Conservation (phyloP, 2,797 vertebrate species). For the Sebastes iracundus region DNA sequence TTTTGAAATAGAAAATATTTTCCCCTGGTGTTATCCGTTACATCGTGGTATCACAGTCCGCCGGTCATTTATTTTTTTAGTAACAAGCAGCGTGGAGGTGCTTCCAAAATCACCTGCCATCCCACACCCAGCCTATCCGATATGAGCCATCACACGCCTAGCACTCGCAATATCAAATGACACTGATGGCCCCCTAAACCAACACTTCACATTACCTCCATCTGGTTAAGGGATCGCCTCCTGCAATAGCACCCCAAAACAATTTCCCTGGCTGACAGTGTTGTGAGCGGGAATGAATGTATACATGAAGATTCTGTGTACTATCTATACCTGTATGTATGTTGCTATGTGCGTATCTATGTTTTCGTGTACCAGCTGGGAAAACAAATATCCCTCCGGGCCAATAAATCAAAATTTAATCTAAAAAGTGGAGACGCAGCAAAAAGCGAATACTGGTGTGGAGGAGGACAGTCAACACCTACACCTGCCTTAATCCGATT, state of each 20-base stretch:
- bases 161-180: neutral
- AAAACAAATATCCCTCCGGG: neutral
- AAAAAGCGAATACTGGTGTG: constrained; percentile 15
- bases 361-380: neutral
- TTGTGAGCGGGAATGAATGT: neutral
- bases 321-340: neutral
- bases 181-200: neutral
- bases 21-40: constrained; percentile 18
- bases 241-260: neutral
- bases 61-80: constrained; percentile 13
- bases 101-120: neutral
- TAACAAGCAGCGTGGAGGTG: neutral
- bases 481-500: constrained; percentile 41
- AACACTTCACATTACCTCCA: neutral
- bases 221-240: neutral
- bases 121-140: neutral
- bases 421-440: constrained; percentile 7
- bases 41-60: neutral
- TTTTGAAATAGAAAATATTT: constrained; percentile 30
- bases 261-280: neutral
- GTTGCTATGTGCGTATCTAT: neutral
- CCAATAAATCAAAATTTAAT: neutral
- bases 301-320: neutral
- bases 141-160: neutral
- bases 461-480: constrained; percentile 38